Percentiles rank a stretch among this genome's conserved stretches.
phyloP scores from a whole-genome alignment of 1,140 invertebrate genomes.

The Drosophila nasuta region DNA sequence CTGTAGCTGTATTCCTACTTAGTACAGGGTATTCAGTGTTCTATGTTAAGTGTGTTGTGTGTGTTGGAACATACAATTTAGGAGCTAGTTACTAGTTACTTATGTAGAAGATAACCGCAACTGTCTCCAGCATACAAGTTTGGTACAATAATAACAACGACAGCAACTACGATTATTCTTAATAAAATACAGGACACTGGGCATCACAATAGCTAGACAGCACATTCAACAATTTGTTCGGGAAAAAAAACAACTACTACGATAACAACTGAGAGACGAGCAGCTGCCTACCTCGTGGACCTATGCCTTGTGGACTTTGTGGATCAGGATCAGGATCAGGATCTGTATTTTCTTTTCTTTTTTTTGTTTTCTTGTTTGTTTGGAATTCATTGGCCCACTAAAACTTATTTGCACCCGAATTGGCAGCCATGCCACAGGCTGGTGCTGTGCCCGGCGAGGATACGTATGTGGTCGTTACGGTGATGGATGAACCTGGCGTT shows the following conservation, averaged over 20 bases:
- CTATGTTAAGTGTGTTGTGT: slow-evolving; percentile 23
- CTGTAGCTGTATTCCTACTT: slow-evolving; percentile 23
- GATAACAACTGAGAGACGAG: slow-evolving; percentile 1
- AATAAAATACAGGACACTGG: slow-evolving; percentile 31
- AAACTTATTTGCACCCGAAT: slow-evolving; percentile 73
- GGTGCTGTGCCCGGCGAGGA: slow-evolving; percentile 61
- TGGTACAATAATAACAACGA: slow-evolving; percentile 49
- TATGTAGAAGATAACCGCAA: slow-evolving; percentile 43
- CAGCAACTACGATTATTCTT: slow-evolving; percentile 53
- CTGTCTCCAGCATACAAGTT: slow-evolving; percentile 51
- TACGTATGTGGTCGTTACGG: slow-evolving; percentile 66
- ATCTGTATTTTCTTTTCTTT: slow-evolving; percentile 17
- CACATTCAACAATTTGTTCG: neutral
- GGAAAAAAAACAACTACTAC: slow-evolving; percentile 16
- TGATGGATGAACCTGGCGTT: slow-evolving; percentile 30
- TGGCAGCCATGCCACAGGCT: slow-evolving; percentile 65
- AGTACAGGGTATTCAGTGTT: slow-evolving; percentile 17
- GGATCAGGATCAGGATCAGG: slow-evolving; percentile 20
- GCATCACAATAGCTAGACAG: slow-evolving; percentile 8
- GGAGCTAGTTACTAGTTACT: slow-evolving; percentile 37
- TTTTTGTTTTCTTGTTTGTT: slow-evolving; percentile 13
- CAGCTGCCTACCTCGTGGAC: slow-evolving; percentile 16
- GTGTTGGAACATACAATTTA: slow-evolving; percentile 36
- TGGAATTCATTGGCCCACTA: slow-evolving; percentile 37
- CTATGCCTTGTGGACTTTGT: slow-evolving; percentile 6